A percentile compares a stretch with the other conserved stretches of the same genome.
Conservation (phyloP, 64 coral and sea anemone genomes). For the Montipora cactus region DNA sequence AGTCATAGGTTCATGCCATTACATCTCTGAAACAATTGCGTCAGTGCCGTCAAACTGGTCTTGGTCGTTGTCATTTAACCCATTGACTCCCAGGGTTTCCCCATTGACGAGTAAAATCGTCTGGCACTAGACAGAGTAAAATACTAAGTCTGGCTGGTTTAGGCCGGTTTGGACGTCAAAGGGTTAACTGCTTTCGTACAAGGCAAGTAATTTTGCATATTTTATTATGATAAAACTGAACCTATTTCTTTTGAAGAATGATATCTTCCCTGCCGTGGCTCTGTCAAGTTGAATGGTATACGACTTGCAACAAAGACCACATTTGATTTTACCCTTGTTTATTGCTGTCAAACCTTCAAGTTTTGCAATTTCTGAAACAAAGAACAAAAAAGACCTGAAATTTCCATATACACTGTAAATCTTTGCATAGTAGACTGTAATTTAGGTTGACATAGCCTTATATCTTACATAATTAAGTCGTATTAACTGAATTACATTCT, state of each 20-base stretch:
- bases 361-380: background rate
- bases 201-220: too few relatives aligned
- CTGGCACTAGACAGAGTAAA: slow-evolving; percentile 55
- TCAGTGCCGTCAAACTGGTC: slow-evolving; percentile 52
- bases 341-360: slow-evolving; percentile 64
- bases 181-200: too few relatives aligned
- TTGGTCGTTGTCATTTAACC: background rate
- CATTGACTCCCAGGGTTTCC: too few relatives aligned
- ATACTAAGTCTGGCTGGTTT: slow-evolving; percentile 3
- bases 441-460: too few relatives aligned
- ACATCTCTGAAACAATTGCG: slow-evolving; percentile 58
- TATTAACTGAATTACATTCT: too few relatives aligned
- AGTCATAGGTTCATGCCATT: slow-evolving; percentile 38
- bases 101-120: background rate
- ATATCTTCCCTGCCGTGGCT: background rate
- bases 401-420: too few relatives aligned
- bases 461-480: background rate
- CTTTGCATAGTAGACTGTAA: too few relatives aligned
- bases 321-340: slow-evolving; percentile 58
- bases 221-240: too few relatives aligned
- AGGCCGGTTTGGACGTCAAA: too few relatives aligned
- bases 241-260: slow-evolving; percentile 30
- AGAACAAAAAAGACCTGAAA: background rate
- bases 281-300: background rate
- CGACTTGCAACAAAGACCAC: slow-evolving; percentile 65